Conservation (phyloP, 1,140 invertebrate species). For the Ptiloglossa arizonensis region DNA sequence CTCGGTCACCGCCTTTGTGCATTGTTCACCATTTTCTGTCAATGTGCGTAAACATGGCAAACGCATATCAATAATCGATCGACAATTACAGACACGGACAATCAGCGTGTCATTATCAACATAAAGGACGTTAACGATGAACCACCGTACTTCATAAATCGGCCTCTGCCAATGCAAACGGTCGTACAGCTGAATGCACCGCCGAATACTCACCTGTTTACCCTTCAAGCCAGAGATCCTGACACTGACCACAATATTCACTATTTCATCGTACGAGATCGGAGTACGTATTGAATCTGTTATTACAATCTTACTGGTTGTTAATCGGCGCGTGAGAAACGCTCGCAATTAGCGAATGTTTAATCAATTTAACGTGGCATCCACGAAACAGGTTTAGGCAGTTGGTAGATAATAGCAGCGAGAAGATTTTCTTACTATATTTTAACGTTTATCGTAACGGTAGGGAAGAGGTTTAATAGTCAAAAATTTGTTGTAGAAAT, state of each 20-base stretch:
- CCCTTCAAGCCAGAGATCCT: slow-evolving; percentile 95
- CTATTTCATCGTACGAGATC: slow-evolving; percentile 95
- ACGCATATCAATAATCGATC: slow-evolving; percentile 39
- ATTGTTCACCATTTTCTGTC: slow-evolving; percentile 22
- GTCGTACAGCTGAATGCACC: slow-evolving; percentile 97
- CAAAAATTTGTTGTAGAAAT: no score
- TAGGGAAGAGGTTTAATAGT: no score
- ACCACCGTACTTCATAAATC: slow-evolving; percentile 97
- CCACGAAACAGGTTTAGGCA: no score
- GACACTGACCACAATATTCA: slow-evolving; percentile 97
- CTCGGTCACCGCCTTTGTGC: slow-evolving; percentile 21
- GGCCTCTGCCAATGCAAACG: slow-evolving; percentile 96
- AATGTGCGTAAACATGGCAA: not conserved
- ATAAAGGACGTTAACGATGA: slow-evolving; percentile 98
- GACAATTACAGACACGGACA: slow-evolving; percentile 91
- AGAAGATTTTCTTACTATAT: no score
- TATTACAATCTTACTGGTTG: slow-evolving; percentile 19
- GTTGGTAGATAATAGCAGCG: no score
- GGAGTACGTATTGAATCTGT: slow-evolving; percentile 82
- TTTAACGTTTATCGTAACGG: no score
- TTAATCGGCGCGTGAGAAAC: no score
- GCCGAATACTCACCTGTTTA: slow-evolving; percentile 97
- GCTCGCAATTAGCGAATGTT: no score
- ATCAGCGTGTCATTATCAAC: slow-evolving; percentile 96
- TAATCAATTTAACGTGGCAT: no score